phyloP scores from a whole-genome alignment of 2,113 vertebrate species.

The Oreochromis tanganicae region DNA sequence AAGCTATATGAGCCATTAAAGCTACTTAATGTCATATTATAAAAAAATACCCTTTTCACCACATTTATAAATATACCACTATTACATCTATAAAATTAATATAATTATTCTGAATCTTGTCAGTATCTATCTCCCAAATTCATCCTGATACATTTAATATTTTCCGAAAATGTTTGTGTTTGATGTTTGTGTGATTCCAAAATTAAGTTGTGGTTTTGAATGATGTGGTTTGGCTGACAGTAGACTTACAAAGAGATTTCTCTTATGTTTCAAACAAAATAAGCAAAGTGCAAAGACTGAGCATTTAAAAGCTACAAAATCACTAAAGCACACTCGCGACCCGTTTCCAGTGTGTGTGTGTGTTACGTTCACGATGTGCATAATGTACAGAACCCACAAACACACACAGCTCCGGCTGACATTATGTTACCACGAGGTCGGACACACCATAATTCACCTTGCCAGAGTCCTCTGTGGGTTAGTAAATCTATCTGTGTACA shows the following conservation, averaged over 20 bases:
- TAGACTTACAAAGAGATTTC: background rate
- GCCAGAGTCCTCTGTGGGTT: constrained; percentile 14
- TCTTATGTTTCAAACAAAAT: background rate
- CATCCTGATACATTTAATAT: background rate
- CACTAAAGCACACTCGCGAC: background rate
- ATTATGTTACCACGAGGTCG: constrained; percentile 2
- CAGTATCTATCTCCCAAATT: background rate
- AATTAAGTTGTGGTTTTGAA: background rate
- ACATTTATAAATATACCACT: background rate
- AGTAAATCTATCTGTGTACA: constrained; percentile 22
- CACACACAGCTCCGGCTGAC: background rate
- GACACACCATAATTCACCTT: constrained; percentile 29
- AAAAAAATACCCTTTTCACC: background rate
- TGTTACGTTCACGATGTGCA: background rate
- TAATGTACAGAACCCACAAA: background rate
- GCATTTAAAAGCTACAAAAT: background rate
- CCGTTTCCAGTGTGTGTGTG: background rate
- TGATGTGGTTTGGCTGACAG: background rate
- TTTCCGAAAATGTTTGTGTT: accelerated
- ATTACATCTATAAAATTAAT: background rate
- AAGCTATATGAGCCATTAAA: background rate
- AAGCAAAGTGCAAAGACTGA: background rate
- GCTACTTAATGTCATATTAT: background rate
- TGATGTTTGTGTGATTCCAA: background rate
- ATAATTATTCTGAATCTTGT: background rate